Conservation (phyloP, 2,113 vertebrate species). For the Saccopteryx leptura region DNA sequence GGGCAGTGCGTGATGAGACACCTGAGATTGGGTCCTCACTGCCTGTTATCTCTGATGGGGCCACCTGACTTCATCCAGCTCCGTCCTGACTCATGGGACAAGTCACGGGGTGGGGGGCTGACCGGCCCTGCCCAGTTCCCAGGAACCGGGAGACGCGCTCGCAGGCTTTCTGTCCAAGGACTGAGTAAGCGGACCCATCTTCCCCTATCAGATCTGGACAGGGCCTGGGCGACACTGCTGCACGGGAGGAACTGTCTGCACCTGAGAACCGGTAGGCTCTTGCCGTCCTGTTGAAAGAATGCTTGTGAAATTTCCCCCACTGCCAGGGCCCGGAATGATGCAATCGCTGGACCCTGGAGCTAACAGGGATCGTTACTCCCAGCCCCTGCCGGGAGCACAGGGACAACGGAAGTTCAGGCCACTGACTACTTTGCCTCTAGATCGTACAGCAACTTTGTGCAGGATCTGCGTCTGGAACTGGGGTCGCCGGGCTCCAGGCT, state of each 20-base stretch:
- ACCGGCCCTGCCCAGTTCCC: slow-evolving; percentile 36
- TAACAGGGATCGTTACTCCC: rapidly evolving
- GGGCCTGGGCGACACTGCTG: neutral
- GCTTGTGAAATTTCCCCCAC: neutral
- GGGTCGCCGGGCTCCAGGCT: neutral
- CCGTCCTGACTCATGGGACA: slow-evolving; percentile 55
- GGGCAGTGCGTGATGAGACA: neutral
- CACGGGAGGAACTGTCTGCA: neutral
- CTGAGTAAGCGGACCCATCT: slow-evolving; percentile 8
- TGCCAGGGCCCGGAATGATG: neutral
- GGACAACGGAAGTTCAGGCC: rapidly evolving
- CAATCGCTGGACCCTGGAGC: neutral
- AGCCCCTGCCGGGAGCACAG: neutral
- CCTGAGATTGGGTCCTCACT: neutral
- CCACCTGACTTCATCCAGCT: neutral
- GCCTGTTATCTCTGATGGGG: slow-evolving; percentile 39
- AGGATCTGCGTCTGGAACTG: rapidly evolving
- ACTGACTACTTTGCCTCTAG: neutral
- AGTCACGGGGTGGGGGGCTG: neutral
- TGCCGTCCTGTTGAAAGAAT: neutral
- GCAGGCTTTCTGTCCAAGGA: slow-evolving; percentile 20
- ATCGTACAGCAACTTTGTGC: neutral
- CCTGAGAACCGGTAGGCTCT: neutral
- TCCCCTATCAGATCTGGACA: neutral
- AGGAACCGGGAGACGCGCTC: neutral